phyloP scores from a whole-genome alignment of 1,140 invertebrate species.

The Agrilus planipennis region DNA sequence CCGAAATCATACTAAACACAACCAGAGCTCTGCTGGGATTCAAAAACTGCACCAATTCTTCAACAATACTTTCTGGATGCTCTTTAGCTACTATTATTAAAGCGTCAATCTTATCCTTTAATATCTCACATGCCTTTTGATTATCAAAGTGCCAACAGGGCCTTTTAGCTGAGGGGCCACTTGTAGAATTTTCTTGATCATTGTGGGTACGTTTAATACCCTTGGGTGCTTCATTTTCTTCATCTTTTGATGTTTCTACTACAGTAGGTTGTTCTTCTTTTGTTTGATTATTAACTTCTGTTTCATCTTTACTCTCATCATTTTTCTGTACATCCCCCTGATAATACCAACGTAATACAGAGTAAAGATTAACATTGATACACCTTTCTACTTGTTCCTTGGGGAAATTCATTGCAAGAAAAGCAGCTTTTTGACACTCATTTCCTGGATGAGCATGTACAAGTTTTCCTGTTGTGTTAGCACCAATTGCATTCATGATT shows the following conservation, averaged over 20 bases:
- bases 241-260: conserved; percentile 3
- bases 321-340: conserved; percentile 34
- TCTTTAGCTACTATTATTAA: conserved; percentile 71
- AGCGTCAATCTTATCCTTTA: conserved; percentile 57
- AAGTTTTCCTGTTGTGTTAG: conserved; percentile 45
- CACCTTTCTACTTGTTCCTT: conserved; percentile 52
- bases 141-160: conserved; percentile 55
- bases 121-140: conserved; percentile 42
- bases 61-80: conserved; percentile 68
- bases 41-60: conserved; percentile 61
- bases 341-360: conserved; percentile 51
- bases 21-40: conserved; percentile 71
- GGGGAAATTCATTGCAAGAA: conserved; percentile 66
- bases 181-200: conserved; percentile 10
- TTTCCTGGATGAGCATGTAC: conserved; percentile 72
- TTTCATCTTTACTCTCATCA: conserved; percentile 6
- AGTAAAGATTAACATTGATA: conserved; percentile 59
- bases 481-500: conserved; percentile 60
- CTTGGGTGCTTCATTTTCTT: conserved; percentile 3
- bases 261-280: conserved; percentile 9
- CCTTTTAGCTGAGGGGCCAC: conserved; percentile 29
- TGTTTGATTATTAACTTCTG: background rate
- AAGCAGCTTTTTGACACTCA: conserved; percentile 59
- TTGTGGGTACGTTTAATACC: conserved; percentile 17
- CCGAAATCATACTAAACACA: conserved; percentile 64